A percentile compares a stretch with the other conserved stretches of the same genome.
Evolutionary conservation across 2,113 vertebrate genomes (phyloP).

Genomic region (Hystrix brachyura): DNA sequence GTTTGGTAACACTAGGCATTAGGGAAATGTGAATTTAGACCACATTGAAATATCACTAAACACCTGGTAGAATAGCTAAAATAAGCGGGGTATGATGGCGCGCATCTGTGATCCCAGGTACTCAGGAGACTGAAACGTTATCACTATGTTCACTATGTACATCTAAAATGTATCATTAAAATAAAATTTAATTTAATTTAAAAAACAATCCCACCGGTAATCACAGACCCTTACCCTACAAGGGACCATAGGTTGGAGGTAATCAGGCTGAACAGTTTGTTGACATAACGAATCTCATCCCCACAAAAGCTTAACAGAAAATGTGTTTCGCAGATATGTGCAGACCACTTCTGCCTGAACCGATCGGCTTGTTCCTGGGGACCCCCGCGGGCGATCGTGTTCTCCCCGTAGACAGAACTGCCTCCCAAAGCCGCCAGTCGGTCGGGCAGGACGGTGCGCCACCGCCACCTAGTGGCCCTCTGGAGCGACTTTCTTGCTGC

Average conservation of each 20-base stretch:
- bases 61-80: too few species aligned
- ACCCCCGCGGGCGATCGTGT: not conserved
- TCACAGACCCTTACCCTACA: not conserved
- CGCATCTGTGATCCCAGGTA: too few species aligned
- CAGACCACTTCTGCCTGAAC: not conserved
- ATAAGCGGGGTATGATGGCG: too few species aligned
- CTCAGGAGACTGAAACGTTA: too few species aligned
- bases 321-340: not conserved
- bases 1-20: too few species aligned
- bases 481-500: not conserved
- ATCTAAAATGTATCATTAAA: too few species aligned
- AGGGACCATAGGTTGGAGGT: not conserved
- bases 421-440: fast-evolving
- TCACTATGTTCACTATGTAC: too few species aligned
- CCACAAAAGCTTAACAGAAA: constrained; percentile 46
- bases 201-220: not conserved
- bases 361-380: not conserved
- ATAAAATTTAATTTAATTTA: too few species aligned
- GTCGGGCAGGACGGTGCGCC: not conserved
- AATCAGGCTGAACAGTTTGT: not conserved
- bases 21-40: too few species aligned
- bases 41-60: too few species aligned
- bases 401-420: not conserved
- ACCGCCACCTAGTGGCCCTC: constrained; percentile 52
- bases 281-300: not conserved